These are phyloP conservation scores for Odontesthes bonariensis DNA, from an alignment of 2,113 vertebrate genomes.

Conservation along the genomic window DNA sequence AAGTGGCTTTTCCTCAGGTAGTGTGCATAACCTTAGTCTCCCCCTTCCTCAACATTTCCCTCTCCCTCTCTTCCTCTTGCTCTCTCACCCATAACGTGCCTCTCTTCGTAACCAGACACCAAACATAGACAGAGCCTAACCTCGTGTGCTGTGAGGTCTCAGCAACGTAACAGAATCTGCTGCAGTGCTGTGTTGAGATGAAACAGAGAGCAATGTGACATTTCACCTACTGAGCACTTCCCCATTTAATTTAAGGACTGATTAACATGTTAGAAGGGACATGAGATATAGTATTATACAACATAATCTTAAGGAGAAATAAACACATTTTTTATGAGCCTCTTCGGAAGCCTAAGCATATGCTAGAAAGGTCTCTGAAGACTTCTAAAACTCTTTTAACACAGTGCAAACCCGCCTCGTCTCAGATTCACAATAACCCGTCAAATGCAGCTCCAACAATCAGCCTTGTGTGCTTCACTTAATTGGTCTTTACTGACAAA, in stretches of 20 bases:
- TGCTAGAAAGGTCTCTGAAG: too few relatives aligned
- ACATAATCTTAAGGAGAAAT: too few relatives aligned
- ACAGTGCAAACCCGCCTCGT: too few relatives aligned
- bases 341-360: too few relatives aligned
- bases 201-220: slow-evolving; percentile 25
- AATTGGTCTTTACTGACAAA: too few relatives aligned
- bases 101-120: slow-evolving; percentile 78
- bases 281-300: neutral
- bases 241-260: neutral
- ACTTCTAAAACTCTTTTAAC: too few relatives aligned
- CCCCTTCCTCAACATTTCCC: slow-evolving; percentile 11
- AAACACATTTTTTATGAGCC: too few relatives aligned
- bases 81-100: slow-evolving; percentile 36
- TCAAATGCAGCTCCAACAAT: too few relatives aligned
- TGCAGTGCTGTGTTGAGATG: slow-evolving; percentile 11
- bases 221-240: slow-evolving; percentile 20
- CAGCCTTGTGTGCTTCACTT: too few relatives aligned
- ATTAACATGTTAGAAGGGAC: neutral
- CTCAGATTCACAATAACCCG: too few relatives aligned
- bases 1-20: slow-evolving; percentile 65
- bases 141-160: slow-evolving; percentile 30
- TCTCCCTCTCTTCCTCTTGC: slow-evolving; percentile 34
- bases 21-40: slow-evolving; percentile 42
- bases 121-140: slow-evolving; percentile 47
- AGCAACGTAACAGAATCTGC: slow-evolving; percentile 27